Evolutionary conservation across 2,888 invertebrate genomes (phyloP).

Genomic region (Mesorhabditis sp.): DNA sequence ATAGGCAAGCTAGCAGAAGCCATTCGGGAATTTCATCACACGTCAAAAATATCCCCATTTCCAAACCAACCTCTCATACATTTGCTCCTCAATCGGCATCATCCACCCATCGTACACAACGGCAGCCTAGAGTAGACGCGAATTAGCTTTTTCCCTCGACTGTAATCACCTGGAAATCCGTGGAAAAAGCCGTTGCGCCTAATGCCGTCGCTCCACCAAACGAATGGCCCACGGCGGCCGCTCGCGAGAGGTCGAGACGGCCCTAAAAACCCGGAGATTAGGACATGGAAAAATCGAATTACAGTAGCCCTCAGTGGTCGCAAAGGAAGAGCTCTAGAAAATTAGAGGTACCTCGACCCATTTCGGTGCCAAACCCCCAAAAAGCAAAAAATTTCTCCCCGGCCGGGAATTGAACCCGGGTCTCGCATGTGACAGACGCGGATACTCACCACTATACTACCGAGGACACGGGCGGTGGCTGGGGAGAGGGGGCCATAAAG

Average conservation of each 20-base stretch:
- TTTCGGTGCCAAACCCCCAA: too few species aligned
- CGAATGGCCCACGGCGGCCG: constrained; percentile 68
- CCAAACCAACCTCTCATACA: background rate
- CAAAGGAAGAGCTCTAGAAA: too few species aligned
- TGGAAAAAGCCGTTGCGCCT: constrained; percentile 64
- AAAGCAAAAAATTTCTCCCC: constrained; percentile 23
- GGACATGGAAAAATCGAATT: background rate
- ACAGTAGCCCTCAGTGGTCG: background rate
- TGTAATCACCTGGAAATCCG: constrained; percentile 38
- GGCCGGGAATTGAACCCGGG: constrained; percentile 39
- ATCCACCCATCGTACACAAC: constrained; percentile 68
- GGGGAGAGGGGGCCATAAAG: too few species aligned
- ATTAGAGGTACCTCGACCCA: too few species aligned
- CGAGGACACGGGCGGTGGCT: constrained; percentile 5
- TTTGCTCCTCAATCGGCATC: constrained; percentile 63
- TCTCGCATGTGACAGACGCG: constrained; percentile 37
- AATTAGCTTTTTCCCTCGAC: background rate
- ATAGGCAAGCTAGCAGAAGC: too few species aligned
- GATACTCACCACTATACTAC: constrained; percentile 38
- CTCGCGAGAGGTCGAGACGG: constrained; percentile 37
- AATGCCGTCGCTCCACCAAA: constrained; percentile 70
- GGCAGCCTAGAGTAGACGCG: constrained; percentile 48
- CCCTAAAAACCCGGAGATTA: constrained; percentile 17
- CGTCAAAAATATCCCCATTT: background rate
- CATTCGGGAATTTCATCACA: too few species aligned